These are phyloP conservation scores for Alauda arvensis DNA, from an alignment of 2,797 vertebrate species.

Conservation along the genomic window DNA sequence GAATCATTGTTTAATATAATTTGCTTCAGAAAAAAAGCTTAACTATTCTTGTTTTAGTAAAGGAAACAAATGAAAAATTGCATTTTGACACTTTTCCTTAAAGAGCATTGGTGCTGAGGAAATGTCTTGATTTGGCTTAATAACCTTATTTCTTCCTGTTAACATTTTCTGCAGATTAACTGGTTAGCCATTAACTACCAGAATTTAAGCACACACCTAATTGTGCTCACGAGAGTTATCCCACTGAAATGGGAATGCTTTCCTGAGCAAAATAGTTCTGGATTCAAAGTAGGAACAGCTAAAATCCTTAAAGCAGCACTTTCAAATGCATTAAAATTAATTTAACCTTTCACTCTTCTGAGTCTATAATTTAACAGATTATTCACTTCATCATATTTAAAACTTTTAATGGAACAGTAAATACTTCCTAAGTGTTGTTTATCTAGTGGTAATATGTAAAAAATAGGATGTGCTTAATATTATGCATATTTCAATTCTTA, in stretches of 20 bases:
- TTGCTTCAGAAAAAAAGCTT: slow-evolving; percentile 1
- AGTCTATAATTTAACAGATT: not conserved
- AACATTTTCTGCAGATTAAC: not conserved
- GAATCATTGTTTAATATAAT: slow-evolving; percentile 50
- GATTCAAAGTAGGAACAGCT: not conserved
- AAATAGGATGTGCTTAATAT: not conserved
- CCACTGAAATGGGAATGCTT: not conserved
- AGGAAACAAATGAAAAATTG: not conserved
- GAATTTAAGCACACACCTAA: not conserved
- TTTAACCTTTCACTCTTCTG: not conserved
- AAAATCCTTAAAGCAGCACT: not conserved
- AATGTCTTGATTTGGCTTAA: slow-evolving; percentile 1
- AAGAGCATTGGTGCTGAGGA: not conserved
- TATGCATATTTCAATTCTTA: not conserved
- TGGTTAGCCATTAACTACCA: not conserved
- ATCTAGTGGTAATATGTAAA: not conserved
- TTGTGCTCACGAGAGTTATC: not conserved
- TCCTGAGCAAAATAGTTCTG: not conserved
- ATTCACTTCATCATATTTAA: not conserved
- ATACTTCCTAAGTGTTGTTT: not conserved
- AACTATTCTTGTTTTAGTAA: slow-evolving; percentile 7
- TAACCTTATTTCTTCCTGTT: not conserved
- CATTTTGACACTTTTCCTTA: not conserved
- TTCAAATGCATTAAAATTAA: not conserved
- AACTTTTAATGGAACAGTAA: not conserved